phyloP scores from a whole-genome alignment of 2,888 invertebrate species.

The Oscheius sp. region DNA sequence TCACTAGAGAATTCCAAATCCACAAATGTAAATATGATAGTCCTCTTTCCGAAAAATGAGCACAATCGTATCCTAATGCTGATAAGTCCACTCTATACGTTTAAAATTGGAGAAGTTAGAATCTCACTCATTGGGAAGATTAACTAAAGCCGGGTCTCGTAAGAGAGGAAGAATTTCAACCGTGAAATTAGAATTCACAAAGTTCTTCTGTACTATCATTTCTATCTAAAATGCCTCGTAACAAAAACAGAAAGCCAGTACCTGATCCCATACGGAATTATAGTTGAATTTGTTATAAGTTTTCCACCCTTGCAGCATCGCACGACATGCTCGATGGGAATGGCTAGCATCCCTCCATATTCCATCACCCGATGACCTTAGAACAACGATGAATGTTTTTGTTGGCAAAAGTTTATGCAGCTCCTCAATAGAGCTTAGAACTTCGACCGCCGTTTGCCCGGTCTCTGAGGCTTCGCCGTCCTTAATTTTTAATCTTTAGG shows the following conservation, averaged over 20 bases:
- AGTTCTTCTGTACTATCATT: constrained; percentile 53
- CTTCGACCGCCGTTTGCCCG: constrained; percentile 57
- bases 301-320: constrained; percentile 51
- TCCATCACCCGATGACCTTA: constrained; percentile 51
- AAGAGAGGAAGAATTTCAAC: constrained; percentile 55
- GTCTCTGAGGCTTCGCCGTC: constrained; percentile 58
- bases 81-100: constrained; percentile 48
- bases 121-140: constrained; percentile 49
- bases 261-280: constrained; percentile 58
- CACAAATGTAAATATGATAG: constrained; percentile 50
- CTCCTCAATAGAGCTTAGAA: constrained; percentile 51
- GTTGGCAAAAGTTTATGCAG: constrained; percentile 29
- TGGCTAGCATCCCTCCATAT: constrained; percentile 54
- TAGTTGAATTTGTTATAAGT: constrained; percentile 50
- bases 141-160: constrained; percentile 47
- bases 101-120: not conserved
- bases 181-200: constrained; percentile 44
- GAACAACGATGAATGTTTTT: constrained; percentile 51
- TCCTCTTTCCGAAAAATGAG: constrained; percentile 56
- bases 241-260: too few species aligned
- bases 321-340: constrained; percentile 44
- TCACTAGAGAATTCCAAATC: constrained; percentile 52
- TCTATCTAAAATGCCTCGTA: constrained; percentile 53
- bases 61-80: constrained; percentile 56
- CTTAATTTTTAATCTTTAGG: constrained; percentile 15